A percentile compares a stretch with the other conserved stretches of the same genome.
These are phyloP conservation scores for Ambastaia sidthimunki DNA, from an alignment of 2,797 vertebrate genomes.

Conservation along the genomic window DNA sequence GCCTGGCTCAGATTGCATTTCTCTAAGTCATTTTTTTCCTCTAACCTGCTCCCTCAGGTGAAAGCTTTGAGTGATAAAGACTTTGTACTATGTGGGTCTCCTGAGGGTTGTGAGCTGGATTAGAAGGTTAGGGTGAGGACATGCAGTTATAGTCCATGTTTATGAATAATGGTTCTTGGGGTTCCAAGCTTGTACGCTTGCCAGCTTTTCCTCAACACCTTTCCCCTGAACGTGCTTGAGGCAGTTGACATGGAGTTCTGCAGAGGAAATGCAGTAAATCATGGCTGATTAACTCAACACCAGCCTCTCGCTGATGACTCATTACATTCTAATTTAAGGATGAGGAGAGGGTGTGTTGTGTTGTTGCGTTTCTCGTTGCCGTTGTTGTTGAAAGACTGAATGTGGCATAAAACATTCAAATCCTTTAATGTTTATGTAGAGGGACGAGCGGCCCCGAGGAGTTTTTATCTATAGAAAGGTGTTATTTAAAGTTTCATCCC, in stretches of 20 bases:
- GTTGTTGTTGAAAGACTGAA: constrained; percentile 61
- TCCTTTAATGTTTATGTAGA: constrained; percentile 67
- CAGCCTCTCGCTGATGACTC: constrained; percentile 67
- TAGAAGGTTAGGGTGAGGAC: constrained; percentile 63
- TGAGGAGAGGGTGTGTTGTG: constrained; percentile 54
- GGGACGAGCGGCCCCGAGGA: constrained; percentile 62
- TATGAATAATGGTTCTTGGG: constrained; percentile 71
- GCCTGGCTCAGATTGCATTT: constrained; percentile 51
- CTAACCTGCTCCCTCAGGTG: constrained; percentile 57
- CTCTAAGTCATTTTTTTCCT: constrained; percentile 30
- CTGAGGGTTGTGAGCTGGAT: constrained; percentile 54
- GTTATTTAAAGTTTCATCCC: constrained; percentile 72
- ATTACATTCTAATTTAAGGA: constrained; percentile 68
- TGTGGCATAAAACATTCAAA: constrained; percentile 65
- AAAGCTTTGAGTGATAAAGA: constrained; percentile 65
- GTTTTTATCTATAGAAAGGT: constrained; percentile 67
- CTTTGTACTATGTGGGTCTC: constrained; percentile 60
- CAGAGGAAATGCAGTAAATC: constrained; percentile 74
- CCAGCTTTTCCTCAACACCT: constrained; percentile 72
- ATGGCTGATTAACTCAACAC: constrained; percentile 72
- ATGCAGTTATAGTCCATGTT: constrained; percentile 66
- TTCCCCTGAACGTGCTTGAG: constrained; percentile 61
- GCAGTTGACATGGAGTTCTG: constrained; percentile 65
- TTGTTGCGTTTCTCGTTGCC: constrained; percentile 44
- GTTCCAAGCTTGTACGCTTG: constrained; percentile 65